Percentiles rank a stretch among this genome's conserved stretches.
These are phyloP conservation scores for Rotaria macrura DNA, from an alignment of 2,888 invertebrate genomes.

Conservation along the genomic window DNA sequence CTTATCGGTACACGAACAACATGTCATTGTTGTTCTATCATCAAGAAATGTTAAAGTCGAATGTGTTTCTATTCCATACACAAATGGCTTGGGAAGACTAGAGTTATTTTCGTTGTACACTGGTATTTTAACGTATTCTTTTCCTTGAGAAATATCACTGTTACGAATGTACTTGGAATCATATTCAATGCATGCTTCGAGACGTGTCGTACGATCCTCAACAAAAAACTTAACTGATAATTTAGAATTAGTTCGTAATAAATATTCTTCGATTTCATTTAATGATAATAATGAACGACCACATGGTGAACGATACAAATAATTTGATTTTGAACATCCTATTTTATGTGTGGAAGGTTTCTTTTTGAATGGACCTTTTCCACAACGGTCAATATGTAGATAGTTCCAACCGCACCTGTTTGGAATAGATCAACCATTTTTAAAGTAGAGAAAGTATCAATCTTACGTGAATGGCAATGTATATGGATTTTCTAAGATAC, in stretches of 20 bases:
- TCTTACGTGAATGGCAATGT: background rate
- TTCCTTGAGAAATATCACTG: background rate
- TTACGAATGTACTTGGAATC: background rate
- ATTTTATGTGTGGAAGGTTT: background rate
- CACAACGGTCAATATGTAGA: background rate
- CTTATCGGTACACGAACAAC: background rate
- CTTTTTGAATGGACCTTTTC: background rate
- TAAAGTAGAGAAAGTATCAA: background rate
- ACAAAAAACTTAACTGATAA: slow-evolving; percentile 29
- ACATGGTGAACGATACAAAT: slow-evolving; percentile 7
- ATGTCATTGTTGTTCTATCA: background rate
- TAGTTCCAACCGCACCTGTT: background rate
- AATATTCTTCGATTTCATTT: slow-evolving; percentile 28
- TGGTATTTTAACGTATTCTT: background rate
- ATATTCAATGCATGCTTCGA: background rate
- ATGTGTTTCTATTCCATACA: background rate
- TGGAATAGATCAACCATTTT: background rate
- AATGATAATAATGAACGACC: background rate
- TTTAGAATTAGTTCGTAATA: slow-evolving; percentile 26
- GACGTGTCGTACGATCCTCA: background rate
- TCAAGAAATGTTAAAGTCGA: background rate
- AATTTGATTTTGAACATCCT: background rate
- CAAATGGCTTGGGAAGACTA: background rate
- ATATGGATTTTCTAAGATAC: background rate
- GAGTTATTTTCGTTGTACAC: background rate